Conservation (phyloP, 2,888 invertebrate species). For the Chrysolina oricalcia region DNA sequence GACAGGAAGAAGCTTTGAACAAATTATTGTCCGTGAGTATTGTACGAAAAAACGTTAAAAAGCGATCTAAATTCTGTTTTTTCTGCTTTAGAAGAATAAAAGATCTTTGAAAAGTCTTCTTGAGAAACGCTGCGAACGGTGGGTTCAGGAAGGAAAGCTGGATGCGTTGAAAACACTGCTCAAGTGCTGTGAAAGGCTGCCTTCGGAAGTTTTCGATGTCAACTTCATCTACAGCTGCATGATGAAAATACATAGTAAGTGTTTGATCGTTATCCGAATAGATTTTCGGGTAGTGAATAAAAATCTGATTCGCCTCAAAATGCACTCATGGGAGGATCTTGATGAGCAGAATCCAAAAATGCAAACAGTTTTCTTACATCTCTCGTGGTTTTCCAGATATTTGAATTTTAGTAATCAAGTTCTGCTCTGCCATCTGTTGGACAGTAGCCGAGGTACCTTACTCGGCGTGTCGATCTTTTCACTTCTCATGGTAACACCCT, state of each 20-base stretch:
- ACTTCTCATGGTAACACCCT: too few species aligned
- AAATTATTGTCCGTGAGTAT: conserved; percentile 71
- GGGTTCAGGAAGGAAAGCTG: conserved; percentile 65
- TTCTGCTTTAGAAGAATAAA: conserved; percentile 67
- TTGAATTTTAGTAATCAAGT: too few species aligned
- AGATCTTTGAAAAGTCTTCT: conserved; percentile 66
- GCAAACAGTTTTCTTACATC: too few species aligned
- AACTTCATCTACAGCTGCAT: conserved; percentile 72
- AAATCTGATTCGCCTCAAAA: too few species aligned
- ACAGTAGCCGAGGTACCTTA: too few species aligned
- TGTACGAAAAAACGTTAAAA: neutral
- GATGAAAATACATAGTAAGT: conserved; percentile 74
- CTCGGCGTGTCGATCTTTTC: too few species aligned
- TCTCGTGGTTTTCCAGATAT: too few species aligned
- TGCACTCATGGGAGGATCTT: too few species aligned
- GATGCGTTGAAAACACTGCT: conserved; percentile 61
- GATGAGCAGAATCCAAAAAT: too few species aligned
- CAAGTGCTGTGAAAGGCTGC: conserved; percentile 56
- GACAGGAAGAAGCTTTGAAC: conserved; percentile 73
- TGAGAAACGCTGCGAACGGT: conserved; percentile 63
- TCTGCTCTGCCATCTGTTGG: too few species aligned
- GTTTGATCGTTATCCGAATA: conserved; percentile 54
- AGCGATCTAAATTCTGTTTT: neutral
- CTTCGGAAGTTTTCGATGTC: conserved; percentile 65
- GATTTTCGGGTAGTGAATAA: too few species aligned